Percentiles rank a stretch among this genome's conserved stretches.
These are phyloP conservation scores for Tenebrio molitor DNA, from an alignment of 1,140 invertebrate species.

Conservation along the genomic window DNA sequence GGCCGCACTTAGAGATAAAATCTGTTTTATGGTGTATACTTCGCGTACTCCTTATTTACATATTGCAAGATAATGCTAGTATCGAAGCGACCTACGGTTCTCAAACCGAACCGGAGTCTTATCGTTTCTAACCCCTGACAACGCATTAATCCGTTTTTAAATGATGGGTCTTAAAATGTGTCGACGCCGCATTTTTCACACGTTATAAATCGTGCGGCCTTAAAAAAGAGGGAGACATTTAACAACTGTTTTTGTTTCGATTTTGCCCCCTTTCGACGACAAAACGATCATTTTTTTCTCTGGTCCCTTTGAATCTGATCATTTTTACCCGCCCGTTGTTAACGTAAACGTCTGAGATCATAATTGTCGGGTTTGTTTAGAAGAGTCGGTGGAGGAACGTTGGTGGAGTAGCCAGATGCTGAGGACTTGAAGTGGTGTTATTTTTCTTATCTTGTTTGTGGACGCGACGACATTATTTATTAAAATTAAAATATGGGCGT, in stretches of 20 bases:
- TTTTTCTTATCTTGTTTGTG: slow-evolving; percentile 33
- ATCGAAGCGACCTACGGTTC: not conserved
- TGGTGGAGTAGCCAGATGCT: slow-evolving; percentile 16
- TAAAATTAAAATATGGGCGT: slow-evolving; percentile 38
- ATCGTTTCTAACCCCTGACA: slow-evolving; percentile 25
- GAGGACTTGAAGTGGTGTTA: slow-evolving; percentile 24
- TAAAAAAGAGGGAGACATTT: slow-evolving; percentile 8
- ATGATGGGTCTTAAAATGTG: slow-evolving; percentile 24
- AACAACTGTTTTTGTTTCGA: slow-evolving; percentile 16
- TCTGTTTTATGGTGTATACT: slow-evolving; percentile 26
- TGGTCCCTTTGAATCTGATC: not conserved
- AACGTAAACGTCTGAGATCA: slow-evolving; percentile 18
- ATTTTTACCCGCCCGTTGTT: slow-evolving; percentile 3
- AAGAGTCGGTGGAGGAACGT: not conserved
- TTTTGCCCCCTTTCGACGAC: not conserved
- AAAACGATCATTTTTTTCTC: slow-evolving; percentile 9
- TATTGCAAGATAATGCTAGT: slow-evolving; percentile 32
- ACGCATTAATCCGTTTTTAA: slow-evolving; percentile 32
- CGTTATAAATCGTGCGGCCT: slow-evolving; percentile 34
- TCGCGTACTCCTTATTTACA: slow-evolving; percentile 23
- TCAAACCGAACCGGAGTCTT: slow-evolving; percentile 3
- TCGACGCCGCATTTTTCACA: slow-evolving; percentile 36
- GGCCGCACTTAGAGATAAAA: slow-evolving; percentile 25
- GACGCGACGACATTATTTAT: slow-evolving; percentile 34
- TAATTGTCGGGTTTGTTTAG: slow-evolving; percentile 15